These are phyloP conservation scores for Tetramorium simillimum DNA, from an alignment of 1,140 invertebrate species.

Conservation along the genomic window DNA sequence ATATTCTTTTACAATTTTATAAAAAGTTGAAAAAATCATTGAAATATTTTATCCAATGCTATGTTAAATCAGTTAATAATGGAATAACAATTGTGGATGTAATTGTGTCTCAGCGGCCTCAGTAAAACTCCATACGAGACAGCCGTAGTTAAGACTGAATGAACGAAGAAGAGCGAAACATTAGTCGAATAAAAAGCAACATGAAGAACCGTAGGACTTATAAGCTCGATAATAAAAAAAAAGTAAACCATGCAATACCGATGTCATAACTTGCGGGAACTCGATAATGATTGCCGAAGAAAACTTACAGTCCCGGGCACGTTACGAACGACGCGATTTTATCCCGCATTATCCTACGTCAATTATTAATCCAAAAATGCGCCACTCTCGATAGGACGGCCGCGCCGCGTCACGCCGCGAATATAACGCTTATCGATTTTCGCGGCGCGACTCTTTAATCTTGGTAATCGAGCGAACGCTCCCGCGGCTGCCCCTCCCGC, in stretches of 20 bases:
- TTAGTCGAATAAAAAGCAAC: not conserved
- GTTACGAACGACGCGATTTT: slow-evolving; percentile 35
- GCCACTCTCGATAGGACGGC: slow-evolving; percentile 21
- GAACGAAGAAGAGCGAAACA: not conserved
- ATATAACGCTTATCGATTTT: slow-evolving; percentile 71
- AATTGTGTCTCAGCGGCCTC: not conserved
- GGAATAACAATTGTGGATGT: not conserved
- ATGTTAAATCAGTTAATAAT: not conserved
- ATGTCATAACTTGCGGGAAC: not conserved
- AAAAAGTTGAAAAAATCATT: not conserved
- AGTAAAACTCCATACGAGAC: not conserved
- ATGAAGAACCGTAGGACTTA: not conserved
- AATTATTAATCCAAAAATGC: slow-evolving; percentile 59
- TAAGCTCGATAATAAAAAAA: not conserved
- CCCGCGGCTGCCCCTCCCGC: slow-evolving; percentile 53
- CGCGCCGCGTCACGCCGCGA: slow-evolving; percentile 20
- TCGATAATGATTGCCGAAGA: slow-evolving; percentile 15
- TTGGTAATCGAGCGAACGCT: slow-evolving; percentile 75
- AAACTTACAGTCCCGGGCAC: not conserved
- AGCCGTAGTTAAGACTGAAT: not conserved
- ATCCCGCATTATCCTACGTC: slow-evolving; percentile 41
- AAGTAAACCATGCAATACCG: not conserved
- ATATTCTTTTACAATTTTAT: not conserved
- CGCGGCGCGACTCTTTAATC: slow-evolving; percentile 76
- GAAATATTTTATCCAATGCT: not conserved